Evolutionary conservation across 2,797 vertebrate genomes (phyloP).

Genomic region (Falco berigora): DNA sequence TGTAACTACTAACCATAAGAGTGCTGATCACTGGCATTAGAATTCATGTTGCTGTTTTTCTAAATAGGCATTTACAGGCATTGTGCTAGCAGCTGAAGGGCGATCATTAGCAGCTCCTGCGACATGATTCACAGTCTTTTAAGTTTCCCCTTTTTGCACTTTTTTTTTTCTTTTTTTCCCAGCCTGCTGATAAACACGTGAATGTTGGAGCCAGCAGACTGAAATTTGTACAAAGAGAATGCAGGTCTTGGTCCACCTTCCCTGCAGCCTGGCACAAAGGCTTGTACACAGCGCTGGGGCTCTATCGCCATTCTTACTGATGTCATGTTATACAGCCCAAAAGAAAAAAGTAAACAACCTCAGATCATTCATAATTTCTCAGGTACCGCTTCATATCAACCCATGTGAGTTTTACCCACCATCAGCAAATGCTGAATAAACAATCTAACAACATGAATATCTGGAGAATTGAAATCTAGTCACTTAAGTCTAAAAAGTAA

Average conservation of each 20-base stretch:
- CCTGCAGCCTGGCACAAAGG: neutral
- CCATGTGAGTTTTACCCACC: neutral
- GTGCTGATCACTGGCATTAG: conserved; percentile 42
- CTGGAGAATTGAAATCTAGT: neutral
- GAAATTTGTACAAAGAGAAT: neutral
- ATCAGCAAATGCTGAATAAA: neutral
- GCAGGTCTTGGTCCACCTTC: neutral
- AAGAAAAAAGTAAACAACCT: neutral
- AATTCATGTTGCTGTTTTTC: conserved; percentile 69
- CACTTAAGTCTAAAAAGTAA: neutral
- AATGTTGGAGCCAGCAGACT: neutral
- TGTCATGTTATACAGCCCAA: neutral
- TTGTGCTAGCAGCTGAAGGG: conserved; percentile 68
- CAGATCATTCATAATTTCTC: neutral
- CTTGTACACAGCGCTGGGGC: fast-evolving
- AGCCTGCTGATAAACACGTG: conserved; percentile 50
- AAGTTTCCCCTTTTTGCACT: conserved; percentile 41
- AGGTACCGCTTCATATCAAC: neutral
- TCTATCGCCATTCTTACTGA: neutral
- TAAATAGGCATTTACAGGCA: conserved; percentile 70
- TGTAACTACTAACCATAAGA: conserved; percentile 53
- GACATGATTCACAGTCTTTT: conserved; percentile 55
- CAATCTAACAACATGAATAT: neutral
- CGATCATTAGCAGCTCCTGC: conserved; percentile 62
- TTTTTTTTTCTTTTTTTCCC: neutral